Evolutionary conservation across 2,113 vertebrate species (phyloP), one percentile per base, ranked within the genome.

Genomic region (Percopsis transmontana): DNA sequence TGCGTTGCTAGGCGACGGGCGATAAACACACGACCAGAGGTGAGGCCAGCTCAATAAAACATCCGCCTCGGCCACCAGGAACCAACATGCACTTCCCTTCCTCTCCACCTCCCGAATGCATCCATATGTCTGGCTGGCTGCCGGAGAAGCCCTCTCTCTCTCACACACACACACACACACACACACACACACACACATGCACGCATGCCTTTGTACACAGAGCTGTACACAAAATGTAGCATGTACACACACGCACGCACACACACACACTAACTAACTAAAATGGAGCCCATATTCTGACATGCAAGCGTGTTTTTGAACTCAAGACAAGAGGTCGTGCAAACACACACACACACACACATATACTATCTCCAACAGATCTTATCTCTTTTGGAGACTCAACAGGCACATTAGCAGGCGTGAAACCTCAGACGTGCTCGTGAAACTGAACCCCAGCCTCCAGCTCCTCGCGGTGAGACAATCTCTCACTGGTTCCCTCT

Each of bases 11-110:
- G 42, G 62, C 68, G 68, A 72, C 16, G 7, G 38, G 19, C 0
- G 5, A 60, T 67, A 71, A 80, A 72, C 70, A 65, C 15, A 40
- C 23, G 53, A 18, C 33, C 38, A 53, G 56, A 72, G 51, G 47
- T 57, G 54, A 66, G 64, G 1, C 1, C 39, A 12, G 60, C 27
- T 62, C 47, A 57, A 57, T 45, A 51, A 62, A 74, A 60, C 18
- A 66, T 60, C n/a, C 27, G 56, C 20, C 47, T n/a, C 62, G 41
- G 39, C 24, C 47, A 44, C 57, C 33, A 44, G 19, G 52, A 66
- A 69, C 58, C 67, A 27, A 27, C 40, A 27, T 10, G 27, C 50
- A 51, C 61, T 27, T 23, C 65, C 64, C 48, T 12, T 23, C 18
- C 54, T 66, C 50, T 53, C 8, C 27, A 33, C 27, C 27, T 33